Conservation (phyloP, 2,888 invertebrate genomes). For the Amphipyra tragopoginis region DNA sequence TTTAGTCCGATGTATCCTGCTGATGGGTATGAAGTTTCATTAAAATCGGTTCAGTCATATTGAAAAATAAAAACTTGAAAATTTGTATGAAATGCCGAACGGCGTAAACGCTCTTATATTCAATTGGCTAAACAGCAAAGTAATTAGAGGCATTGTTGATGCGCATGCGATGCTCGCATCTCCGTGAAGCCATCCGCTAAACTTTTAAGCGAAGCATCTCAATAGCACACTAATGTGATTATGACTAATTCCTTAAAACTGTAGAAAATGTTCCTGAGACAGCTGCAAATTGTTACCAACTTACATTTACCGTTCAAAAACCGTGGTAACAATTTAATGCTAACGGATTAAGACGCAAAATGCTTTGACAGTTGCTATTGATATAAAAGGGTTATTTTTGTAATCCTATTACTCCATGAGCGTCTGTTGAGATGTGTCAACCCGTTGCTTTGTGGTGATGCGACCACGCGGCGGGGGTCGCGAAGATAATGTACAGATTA, state of each 20-base stretch:
- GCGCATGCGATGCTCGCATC: constrained; percentile 1
- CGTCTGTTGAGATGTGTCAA: constrained; percentile 87
- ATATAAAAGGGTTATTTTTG: constrained; percentile 77
- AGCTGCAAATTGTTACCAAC: constrained; percentile 73
- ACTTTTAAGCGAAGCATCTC: constrained; percentile 55
- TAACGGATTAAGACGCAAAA: constrained; percentile 68
- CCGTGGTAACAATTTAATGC: constrained; percentile 39
- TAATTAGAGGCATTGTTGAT: not conserved
- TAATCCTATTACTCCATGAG: constrained; percentile 84
- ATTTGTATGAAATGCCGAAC: no score
- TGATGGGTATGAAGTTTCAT: no score
- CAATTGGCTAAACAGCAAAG: not conserved
- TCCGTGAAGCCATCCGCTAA: constrained; percentile 33
- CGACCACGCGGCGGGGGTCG: constrained; percentile 83
- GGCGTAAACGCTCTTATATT: no score
- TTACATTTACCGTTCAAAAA: constrained; percentile 64
- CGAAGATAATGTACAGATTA: constrained; percentile 86
- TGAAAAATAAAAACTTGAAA: no score
- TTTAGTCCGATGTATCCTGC: no score
- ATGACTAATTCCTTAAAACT: constrained; percentile 81
- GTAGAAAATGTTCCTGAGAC: constrained; percentile 67
- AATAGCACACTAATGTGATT: constrained; percentile 78
- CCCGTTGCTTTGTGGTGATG: constrained; percentile 88
- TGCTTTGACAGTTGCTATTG: constrained; percentile 67
- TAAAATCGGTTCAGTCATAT: no score